Conservation (phyloP, 2,888 invertebrate genomes). For the Megamerina dolium region DNA sequence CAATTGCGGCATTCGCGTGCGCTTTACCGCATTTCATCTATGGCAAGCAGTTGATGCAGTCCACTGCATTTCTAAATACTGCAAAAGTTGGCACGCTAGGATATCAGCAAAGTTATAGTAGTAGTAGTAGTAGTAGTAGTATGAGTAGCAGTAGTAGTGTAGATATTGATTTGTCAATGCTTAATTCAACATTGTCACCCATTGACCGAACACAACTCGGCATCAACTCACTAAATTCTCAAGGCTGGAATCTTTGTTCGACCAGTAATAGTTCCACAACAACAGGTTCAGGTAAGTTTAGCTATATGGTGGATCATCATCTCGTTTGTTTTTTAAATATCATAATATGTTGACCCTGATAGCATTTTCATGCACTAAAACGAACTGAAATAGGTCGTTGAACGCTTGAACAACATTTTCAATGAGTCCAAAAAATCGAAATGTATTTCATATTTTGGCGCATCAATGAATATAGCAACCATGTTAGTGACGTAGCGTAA, state of each 20-base stretch:
- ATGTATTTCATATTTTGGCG: no score
- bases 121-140: no score
- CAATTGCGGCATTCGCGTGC: conserved; percentile 78
- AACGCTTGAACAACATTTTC: no score
- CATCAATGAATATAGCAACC: no score
- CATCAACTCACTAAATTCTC: conserved; percentile 1
- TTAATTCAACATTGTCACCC: conserved; percentile 2
- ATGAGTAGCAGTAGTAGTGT: no score
- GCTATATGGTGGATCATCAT: not conserved
- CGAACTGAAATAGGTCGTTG: no score
- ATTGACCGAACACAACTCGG: no score
- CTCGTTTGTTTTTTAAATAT: not conserved
- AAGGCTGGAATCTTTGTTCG: conserved; percentile 36
- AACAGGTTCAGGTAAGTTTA: conserved; percentile 23
- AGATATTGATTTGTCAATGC: not conserved
- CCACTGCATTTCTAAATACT: conserved; percentile 22
- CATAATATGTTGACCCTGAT: no score
- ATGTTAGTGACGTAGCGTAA: no score
- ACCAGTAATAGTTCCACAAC: conserved; percentile 27
- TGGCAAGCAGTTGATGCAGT: conserved; percentile 62
- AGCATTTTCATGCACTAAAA: no score
- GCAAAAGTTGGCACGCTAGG: not conserved
- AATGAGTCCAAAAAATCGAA: no score
- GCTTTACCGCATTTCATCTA: conserved; percentile 83
- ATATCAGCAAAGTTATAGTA: not conserved